These are phyloP conservation scores for Metridium senile DNA, from an alignment of 92 coral and sea anemone genomes.

Conservation along the genomic window DNA sequence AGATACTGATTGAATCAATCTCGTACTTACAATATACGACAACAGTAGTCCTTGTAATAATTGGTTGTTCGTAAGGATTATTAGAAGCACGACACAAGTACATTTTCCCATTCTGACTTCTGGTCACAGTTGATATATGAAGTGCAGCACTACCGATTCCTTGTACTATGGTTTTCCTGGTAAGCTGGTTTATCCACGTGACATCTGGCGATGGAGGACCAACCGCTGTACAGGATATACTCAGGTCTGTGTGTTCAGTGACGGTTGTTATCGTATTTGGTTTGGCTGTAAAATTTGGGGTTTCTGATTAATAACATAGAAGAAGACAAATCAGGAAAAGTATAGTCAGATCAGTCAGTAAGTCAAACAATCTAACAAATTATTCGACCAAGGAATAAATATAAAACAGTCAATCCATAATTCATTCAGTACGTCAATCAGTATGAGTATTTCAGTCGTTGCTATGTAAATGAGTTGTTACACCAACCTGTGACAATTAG, in stretches of 20 bases:
- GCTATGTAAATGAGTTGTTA: too few relatives aligned
- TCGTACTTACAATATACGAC: slow-evolving; percentile 29
- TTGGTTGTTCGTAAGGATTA: slow-evolving; percentile 27
- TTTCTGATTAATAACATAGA: too few relatives aligned
- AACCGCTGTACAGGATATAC: neutral
- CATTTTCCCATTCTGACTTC: neutral
- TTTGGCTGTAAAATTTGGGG: neutral
- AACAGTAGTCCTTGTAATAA: slow-evolving; percentile 8
- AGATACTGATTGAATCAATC: too few relatives aligned
- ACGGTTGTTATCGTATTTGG: neutral
- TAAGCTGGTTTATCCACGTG: neutral
- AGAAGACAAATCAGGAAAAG: too few relatives aligned
- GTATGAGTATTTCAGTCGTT: too few relatives aligned
- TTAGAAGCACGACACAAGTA: slow-evolving; percentile 38
- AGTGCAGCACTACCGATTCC: neutral
- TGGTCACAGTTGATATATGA: neutral
- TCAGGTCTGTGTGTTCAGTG: neutral
- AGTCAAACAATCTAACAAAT: too few relatives aligned
- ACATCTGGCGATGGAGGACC: neutral
- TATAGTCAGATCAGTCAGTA: too few relatives aligned
- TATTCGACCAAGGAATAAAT: too few relatives aligned
- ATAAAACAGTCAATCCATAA: too few relatives aligned
- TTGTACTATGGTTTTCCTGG: neutral
- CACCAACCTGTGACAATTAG: neutral
- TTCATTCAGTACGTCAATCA: too few relatives aligned